Conservation (phyloP, 2,888 invertebrate genomes). For the Gandaritis pyraliata region DNA sequence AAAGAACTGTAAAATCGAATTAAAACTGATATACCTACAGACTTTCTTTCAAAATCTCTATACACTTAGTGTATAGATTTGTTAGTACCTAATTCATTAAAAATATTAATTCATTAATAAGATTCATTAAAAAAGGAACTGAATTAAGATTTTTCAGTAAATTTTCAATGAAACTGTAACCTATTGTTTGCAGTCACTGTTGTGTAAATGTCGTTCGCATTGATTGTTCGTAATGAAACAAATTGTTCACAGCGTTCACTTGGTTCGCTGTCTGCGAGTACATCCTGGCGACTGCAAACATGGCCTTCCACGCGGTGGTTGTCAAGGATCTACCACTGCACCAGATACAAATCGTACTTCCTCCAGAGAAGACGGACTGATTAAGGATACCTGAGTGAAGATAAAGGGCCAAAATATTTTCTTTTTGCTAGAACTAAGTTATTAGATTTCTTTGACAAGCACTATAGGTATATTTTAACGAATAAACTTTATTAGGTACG, state of each 20-base stretch:
- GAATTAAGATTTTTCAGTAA: no score
- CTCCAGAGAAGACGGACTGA: conserved; percentile 47
- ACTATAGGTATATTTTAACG: not conserved
- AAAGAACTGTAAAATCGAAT: no score
- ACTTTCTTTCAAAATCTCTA: no score
- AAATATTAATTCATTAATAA: no score
- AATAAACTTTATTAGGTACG: not conserved
- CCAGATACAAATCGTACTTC: conserved; percentile 88
- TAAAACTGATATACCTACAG: no score
- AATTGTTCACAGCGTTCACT: conserved; percentile 90
- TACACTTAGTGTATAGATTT: no score
- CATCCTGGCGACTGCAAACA: conserved; percentile 95
- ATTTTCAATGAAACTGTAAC: no score
- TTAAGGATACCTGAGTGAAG: not conserved
- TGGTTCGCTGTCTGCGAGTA: conserved; percentile 98
- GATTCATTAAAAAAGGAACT: no score
- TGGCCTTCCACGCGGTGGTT: conserved; percentile 96
- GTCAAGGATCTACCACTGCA: conserved; percentile 94
- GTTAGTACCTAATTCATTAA: no score
- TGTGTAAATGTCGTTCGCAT: no score
- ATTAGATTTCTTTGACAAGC: no score
- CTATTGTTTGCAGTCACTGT: no score
- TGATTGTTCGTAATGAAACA: not conserved
- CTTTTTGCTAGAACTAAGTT: not conserved
- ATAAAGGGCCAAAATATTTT: not conserved